These are phyloP conservation scores for Tineola bisselliella DNA, from an alignment of 2,888 invertebrate genomes.

Conservation along the genomic window DNA sequence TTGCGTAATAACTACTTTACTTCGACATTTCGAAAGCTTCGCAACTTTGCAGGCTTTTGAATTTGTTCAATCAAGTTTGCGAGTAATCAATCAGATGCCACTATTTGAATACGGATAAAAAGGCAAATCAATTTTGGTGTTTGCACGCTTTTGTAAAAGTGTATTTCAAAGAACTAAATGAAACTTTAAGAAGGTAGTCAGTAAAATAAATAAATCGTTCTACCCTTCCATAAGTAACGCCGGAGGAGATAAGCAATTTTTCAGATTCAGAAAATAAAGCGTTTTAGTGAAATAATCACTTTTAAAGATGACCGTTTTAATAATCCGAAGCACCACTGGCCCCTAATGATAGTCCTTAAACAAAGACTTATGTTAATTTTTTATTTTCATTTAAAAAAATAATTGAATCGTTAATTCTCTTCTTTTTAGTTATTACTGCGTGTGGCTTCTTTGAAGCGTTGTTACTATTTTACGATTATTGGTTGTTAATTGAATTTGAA, in stretches of 20 bases:
- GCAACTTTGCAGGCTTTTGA: too few species aligned
- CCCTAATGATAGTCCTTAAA: slow-evolving; percentile 30
- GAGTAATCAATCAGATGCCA: too few species aligned
- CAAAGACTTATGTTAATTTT: slow-evolving; percentile 33
- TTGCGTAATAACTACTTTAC: background rate
- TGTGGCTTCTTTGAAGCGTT: background rate
- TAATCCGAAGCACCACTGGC: slow-evolving; percentile 26
- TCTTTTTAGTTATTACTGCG: slow-evolving; percentile 19
- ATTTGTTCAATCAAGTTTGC: too few species aligned
- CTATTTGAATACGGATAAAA: too few species aligned
- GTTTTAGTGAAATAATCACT: slow-evolving; percentile 27
- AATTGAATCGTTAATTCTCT: slow-evolving; percentile 33
- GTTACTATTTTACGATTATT: slow-evolving; percentile 29
- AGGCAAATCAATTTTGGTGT: too few species aligned
- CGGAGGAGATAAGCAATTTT: slow-evolving; percentile 23
- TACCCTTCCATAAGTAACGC: slow-evolving; percentile 1
- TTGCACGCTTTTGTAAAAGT: too few species aligned
- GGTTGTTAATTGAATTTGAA: slow-evolving; percentile 42
- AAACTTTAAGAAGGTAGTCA: too few species aligned
- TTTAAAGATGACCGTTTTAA: slow-evolving; percentile 25
- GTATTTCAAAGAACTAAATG: too few species aligned
- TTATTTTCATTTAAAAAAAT: slow-evolving; percentile 31
- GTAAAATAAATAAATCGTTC: background rate
- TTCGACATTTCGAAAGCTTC: too few species aligned
- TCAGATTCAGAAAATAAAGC: slow-evolving; percentile 21